These are phyloP conservation scores for Aphelenchoides bicaudatus DNA, from an alignment of 2,888 invertebrate genomes.

Conservation along the genomic window DNA sequence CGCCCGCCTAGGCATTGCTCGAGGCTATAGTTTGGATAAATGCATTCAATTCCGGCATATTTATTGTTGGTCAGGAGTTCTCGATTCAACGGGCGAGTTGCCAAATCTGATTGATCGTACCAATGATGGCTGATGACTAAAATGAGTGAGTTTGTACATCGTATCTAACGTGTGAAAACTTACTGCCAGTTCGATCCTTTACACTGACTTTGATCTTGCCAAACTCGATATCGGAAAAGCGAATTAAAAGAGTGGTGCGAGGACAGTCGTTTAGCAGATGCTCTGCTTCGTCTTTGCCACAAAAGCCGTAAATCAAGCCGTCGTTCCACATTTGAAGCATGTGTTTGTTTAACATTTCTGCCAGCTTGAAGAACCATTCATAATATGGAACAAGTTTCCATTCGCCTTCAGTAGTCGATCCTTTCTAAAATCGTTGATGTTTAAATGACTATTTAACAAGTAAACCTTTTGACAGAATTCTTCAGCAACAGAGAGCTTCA, in stretches of 20 bases:
- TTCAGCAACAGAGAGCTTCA: slow-evolving; percentile 53
- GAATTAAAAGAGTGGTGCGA: slow-evolving; percentile 44
- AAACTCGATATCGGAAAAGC: slow-evolving; percentile 58
- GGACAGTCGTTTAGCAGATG: slow-evolving; percentile 46
- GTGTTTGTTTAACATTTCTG: slow-evolving; percentile 59
- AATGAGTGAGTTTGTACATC: slow-evolving; percentile 14
- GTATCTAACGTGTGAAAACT: neutral
- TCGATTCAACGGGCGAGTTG: slow-evolving; percentile 44
- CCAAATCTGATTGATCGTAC: slow-evolving; percentile 56
- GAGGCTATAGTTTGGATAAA: slow-evolving; percentile 56
- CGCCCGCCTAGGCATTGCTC: slow-evolving; percentile 55
- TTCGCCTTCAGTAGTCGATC: slow-evolving; percentile 48
- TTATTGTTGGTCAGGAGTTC: slow-evolving; percentile 55
- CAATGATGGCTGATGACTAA: slow-evolving; percentile 57
- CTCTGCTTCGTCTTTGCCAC: slow-evolving; percentile 58
- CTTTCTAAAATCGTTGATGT: too few relatives aligned
- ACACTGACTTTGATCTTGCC: slow-evolving; percentile 59
- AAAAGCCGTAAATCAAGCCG: slow-evolving; percentile 57
- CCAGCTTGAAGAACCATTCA: slow-evolving; percentile 53
- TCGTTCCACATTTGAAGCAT: slow-evolving; percentile 59
- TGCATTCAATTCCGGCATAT: slow-evolving; percentile 48
- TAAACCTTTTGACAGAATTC: slow-evolving; percentile 45
- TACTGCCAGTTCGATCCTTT: slow-evolving; percentile 48
- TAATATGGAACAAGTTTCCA: slow-evolving; percentile 53
- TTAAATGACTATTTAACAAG: too few relatives aligned